Evolutionary conservation across 2,797 vertebrate genomes (phyloP).

Genomic region (Alectoris magna): DNA sequence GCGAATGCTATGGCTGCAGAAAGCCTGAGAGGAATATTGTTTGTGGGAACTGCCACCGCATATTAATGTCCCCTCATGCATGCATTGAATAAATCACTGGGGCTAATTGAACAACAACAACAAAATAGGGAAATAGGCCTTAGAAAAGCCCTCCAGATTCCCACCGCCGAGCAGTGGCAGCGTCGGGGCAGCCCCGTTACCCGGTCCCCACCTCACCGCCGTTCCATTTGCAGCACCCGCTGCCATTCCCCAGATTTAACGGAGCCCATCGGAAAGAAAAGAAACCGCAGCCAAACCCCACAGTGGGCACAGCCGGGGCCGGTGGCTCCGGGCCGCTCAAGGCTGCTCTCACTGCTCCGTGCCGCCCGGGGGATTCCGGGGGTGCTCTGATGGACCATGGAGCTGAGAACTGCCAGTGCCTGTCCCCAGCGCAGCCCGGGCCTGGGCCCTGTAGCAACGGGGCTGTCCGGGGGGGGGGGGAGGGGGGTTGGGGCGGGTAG

Average conservation of each 20-base stretch:
- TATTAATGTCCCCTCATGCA: conserved; percentile 92
- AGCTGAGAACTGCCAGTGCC: background rate
- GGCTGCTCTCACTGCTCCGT: background rate
- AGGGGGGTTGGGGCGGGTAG: background rate
- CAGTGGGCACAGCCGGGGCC: too few relatives aligned
- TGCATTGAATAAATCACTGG: conserved; percentile 91
- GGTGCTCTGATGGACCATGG: background rate
- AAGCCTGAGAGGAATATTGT: conserved; percentile 79
- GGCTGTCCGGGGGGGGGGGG: too few relatives aligned
- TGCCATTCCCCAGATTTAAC: background rate
- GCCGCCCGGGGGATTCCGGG: background rate
- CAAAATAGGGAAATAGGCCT: conserved; percentile 65
- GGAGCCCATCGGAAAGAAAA: background rate
- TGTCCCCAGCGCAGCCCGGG: background rate
- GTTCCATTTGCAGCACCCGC: background rate
- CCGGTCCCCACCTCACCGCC: background rate
- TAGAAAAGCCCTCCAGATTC: conserved; percentile 60
- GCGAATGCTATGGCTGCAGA: conserved; percentile 66
- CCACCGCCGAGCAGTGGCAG: conserved; percentile 58
- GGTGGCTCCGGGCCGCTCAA: background rate
- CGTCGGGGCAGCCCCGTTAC: conserved; percentile 28
- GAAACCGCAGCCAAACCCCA: background rate
- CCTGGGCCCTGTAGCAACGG: background rate
- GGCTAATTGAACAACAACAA: conserved; percentile 87
- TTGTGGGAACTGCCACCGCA: conserved; percentile 93